Base-by-base conservation (phyloP, 2,797 vertebrate genomes). In the Ptychadena robeensis region DNA sequence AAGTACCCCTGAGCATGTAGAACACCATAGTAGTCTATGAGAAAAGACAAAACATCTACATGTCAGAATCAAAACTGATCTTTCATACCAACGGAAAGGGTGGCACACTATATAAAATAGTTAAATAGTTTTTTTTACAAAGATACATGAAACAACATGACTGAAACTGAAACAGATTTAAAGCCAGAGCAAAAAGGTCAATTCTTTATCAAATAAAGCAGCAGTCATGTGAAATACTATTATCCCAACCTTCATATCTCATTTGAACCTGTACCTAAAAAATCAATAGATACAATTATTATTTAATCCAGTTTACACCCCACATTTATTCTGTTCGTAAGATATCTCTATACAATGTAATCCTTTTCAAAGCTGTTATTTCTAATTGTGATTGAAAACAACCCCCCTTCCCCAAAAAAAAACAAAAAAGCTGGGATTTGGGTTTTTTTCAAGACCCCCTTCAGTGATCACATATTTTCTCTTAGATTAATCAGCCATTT, bases 151-250 rank as follows among this genome's bases (percentile, higher is more conserved):
- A 7, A 53, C 44, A 22, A 6, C 40, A 4, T 35, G 8, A 27
- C 9, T 31, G 11, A 37, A 37, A 35, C 40, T 35, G 18, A 30
- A 86, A 59, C 64, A 70, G 82, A 88, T 89, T 87, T 85, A 87
- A 88, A 89, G 86, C 85, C 69, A 66, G 59, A 59, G 68, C 86
- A 88, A 86, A 90, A 88, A 91, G 88, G 88, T 89, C 89, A 91
- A 91, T 87, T 86, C 61, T 88, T 89, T 86, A 86, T 86, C 87
- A 83, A 86, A 88, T 87, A 89, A 91, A 89, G 81, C 82, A 86
- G 83, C 87, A 87, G 88, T 89, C 86, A 85, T 88, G 86, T 86
- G 88, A 89, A 88, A 89, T 85, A 88, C 86, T 89, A 87, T 89
- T 88, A 90, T 86, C 72, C 83, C 65, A 76, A 38, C 65, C 83